Evolutionary conservation across 2,888 invertebrate species (phyloP), one percentile per base, ranked within the genome.

Genomic region (Dorcus hopei): DNA sequence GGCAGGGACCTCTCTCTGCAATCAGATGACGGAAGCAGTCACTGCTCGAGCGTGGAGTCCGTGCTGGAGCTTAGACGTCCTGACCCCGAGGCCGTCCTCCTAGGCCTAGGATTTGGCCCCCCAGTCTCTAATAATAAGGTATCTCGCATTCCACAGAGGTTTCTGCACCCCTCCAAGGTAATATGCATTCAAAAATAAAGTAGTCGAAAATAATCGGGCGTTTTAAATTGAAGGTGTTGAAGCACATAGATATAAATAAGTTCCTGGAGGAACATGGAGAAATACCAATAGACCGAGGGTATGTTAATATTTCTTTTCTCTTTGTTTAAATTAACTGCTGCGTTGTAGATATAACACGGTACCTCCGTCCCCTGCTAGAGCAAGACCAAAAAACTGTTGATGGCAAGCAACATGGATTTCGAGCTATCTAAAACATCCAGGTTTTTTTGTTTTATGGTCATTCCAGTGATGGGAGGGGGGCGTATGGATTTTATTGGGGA

Each of bases 81-180:
- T 19, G 94, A 96, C 80, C 95, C 95, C 0, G 95, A 95, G 75
- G 91, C 92, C 54, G 88, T 96, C 55, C 82, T 96, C 33, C 79
- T 92, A 52, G 91, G 89, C 64, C 80, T 92, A 54, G 93, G 93
- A 9, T 92, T 92, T 76, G 91, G 91, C 0, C 90, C 89, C 7
- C 82, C 85, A 57, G 83, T 83, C 65, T 85, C 86, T 60, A 85
- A 86, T 52, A 87, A 87, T 70, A 85, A 87, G 66, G 75, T 87
- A 14, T 87, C 89, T 57, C 85, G 93, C 67, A 93, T 96, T 77
- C 95, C 95, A 3, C 87, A 84, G 65, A 78, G 88, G 57, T 95
- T 95, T 76, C 81, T 95, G 57, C 87, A 88, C 64, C 93, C 92
- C 55, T 94, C 94, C 2, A 84, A 87, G 78, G 87, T 89, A 70